Conservation (phyloP, 2,113 vertebrate species). For the Anseranas semipalmata region DNA sequence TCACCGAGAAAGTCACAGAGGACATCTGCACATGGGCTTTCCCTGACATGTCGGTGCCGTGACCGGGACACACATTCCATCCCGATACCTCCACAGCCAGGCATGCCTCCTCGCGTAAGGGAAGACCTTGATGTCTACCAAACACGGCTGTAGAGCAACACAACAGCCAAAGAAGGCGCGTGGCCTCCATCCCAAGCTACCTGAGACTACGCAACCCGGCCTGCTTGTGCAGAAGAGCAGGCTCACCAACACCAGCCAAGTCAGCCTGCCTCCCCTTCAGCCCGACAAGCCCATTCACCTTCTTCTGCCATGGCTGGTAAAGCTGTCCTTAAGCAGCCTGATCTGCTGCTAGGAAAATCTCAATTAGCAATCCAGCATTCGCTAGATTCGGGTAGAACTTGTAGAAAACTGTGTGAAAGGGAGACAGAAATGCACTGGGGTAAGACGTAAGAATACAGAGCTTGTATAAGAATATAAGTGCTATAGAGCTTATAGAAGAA, state of each 20-base stretch:
- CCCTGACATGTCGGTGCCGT: fast-evolving
- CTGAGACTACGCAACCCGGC: background rate
- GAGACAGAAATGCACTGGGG: background rate
- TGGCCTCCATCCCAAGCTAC: background rate
- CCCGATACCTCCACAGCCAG: background rate
- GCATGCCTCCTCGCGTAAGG: background rate
- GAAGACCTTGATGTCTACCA: background rate
- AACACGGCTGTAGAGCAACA: background rate
- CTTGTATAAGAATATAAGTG: no score
- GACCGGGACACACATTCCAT: fast-evolving
- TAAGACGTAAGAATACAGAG: background rate
- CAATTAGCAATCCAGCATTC: background rate
- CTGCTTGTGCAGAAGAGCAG: background rate
- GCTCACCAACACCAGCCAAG: background rate
- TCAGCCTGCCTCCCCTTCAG: background rate
- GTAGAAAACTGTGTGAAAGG: background rate
- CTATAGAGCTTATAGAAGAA: background rate
- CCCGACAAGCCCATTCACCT: background rate
- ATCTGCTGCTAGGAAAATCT: background rate
- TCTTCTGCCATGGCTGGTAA: background rate
- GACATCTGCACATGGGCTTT: background rate
- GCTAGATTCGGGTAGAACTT: background rate
- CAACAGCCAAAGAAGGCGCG: fast-evolving
- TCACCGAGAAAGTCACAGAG: conserved; percentile 39
- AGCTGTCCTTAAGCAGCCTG: background rate